Percentiles rank a stretch among this genome's conserved stretches.
Evolutionary conservation across 2,888 invertebrate genomes (phyloP).

Genomic region (Drosophila anomalata): DNA sequence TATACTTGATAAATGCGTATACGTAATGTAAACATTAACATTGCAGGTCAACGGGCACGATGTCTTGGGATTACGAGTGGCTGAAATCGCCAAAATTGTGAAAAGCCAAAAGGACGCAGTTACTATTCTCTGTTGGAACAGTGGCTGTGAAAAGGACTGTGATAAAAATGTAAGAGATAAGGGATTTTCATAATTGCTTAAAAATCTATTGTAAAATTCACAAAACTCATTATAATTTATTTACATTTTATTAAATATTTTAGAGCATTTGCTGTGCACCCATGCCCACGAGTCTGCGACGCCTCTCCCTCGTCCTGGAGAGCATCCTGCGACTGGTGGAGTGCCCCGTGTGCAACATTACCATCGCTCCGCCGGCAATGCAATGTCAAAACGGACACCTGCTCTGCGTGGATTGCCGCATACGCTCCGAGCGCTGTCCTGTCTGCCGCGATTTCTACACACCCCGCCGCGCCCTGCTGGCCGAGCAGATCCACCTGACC

Average conservation of each 20-base stretch:
- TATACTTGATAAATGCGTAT: conserved; percentile 3
- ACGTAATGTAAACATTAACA: conserved; percentile 60
- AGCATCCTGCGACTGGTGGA: conserved; percentile 86
- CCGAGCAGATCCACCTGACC: conserved; percentile 85
- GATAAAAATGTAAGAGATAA: conserved; percentile 65
- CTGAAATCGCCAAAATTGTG: conserved; percentile 85
- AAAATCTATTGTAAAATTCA: too few relatives aligned
- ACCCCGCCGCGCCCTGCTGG: conserved; percentile 85
- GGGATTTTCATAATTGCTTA: not conserved
- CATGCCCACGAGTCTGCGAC: conserved; percentile 85
- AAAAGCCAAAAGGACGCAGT: conserved; percentile 83
- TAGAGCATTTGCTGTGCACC: conserved; percentile 85
- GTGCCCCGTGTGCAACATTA: conserved; percentile 88
- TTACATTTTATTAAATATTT: not conserved
- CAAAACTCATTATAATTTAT: too few relatives aligned
- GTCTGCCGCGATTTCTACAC: conserved; percentile 86
- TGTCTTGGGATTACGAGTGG: conserved; percentile 85
- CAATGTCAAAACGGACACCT: conserved; percentile 89
- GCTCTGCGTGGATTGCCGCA: conserved; percentile 86
- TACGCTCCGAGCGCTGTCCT: conserved; percentile 87
- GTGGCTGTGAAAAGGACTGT: conserved; percentile 84
- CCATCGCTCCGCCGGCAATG: conserved; percentile 86
- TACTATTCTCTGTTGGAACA: conserved; percentile 85
- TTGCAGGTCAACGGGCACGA: conserved; percentile 86
- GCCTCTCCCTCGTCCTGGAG: conserved; percentile 85